Base-by-base conservation (phyloP, 2,888 invertebrate species). In the Himalopsyche anomala region DNA sequence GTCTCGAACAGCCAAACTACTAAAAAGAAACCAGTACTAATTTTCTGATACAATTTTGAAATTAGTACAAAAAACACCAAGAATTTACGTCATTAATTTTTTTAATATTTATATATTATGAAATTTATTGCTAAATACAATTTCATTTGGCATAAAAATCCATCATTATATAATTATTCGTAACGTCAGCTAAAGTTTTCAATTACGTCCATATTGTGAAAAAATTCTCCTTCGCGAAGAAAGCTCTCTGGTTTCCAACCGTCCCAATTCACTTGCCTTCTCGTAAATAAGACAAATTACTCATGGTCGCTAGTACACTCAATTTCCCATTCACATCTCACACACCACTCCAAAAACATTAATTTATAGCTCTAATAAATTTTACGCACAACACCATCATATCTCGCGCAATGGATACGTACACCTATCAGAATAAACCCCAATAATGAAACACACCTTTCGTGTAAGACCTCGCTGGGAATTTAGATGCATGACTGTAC, bases 271-370 rank as follows among this genome's bases (percentile, higher is more conserved):
- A 62, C 81, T 56, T 56, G 84, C 84, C 40, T 15, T 15, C 81
- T 55, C 87, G 82, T 87, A 87, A 87, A 87, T 69, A 87, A 82
- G 87, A 87, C 87, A 87, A 87, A 87, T 87, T 84, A 87, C 85
- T 85, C 81, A 85, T 62, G 86, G 86, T 80, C 82, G 83, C 80
- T 62, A 83, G 82, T 80, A 69, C 80, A 82, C 62, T 36, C 55
- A 19, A 82, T 55, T 82, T 38, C n/a, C 40, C 83, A 83, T 86
- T 83, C 80, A 81, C 42, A 62, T 81, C 84, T 81, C 84, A 84
- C 84, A 40, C 69, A 56, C 86, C 86, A 86, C 86, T 86, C 82
- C 80, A 51, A 84, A 84, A 85, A 82, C 81, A 82, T 82, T 84
- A 84, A 86, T 86, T 86, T 86, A 86, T 86, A 42, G 82, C 86